A percentile compares a stretch with the other conserved stretches of the same genome.
phyloP scores from a whole-genome alignment of 1,140 invertebrate genomes.

The Zaprionus capensis region DNA sequence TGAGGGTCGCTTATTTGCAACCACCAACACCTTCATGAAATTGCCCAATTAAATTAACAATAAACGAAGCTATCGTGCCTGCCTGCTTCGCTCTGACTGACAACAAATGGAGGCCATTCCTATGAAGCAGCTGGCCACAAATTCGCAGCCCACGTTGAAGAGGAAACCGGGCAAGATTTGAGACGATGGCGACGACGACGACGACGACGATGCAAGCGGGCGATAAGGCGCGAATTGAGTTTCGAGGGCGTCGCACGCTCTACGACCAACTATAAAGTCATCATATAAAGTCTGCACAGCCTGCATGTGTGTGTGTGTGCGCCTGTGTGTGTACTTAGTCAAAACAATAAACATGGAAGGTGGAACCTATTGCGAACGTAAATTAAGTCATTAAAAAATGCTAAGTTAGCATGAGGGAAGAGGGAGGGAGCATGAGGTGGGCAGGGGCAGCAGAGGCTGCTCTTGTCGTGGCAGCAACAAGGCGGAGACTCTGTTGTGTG shows the following conservation, averaged over 20 bases:
- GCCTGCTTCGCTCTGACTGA: slow-evolving; percentile 15
- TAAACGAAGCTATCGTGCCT: slow-evolving; percentile 58
- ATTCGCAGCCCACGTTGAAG: slow-evolving; percentile 72
- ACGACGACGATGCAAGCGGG: slow-evolving; percentile 52
- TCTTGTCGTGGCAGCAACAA: slow-evolving; percentile 49
- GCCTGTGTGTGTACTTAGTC: slow-evolving; percentile 66
- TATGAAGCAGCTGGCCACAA: slow-evolving; percentile 59
- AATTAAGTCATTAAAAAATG: slow-evolving; percentile 83
- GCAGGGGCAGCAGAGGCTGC: neutral
- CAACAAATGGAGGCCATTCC: slow-evolving; percentile 59
- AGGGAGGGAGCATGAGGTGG: slow-evolving; percentile 4
- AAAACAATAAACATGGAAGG: slow-evolving; percentile 82
- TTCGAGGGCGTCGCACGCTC: slow-evolving; percentile 76
- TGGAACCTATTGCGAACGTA: slow-evolving; percentile 81
- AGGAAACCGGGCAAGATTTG: slow-evolving; percentile 66
- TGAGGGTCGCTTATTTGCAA: slow-evolving; percentile 50
- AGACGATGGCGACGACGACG: slow-evolving; percentile 37
- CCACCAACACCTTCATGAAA: slow-evolving; percentile 73
- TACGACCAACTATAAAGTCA: slow-evolving; percentile 68
- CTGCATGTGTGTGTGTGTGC: slow-evolving; percentile 2
- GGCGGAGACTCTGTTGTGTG: slow-evolving; percentile 57
- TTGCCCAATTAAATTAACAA: slow-evolving; percentile 81
- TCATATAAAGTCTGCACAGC: slow-evolving; percentile 50
- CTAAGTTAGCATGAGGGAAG: slow-evolving; percentile 56
- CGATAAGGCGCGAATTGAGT: slow-evolving; percentile 71